Base-by-base conservation (phyloP, 1,140 invertebrate species). In the Thaumatotibia leucotreta region DNA sequence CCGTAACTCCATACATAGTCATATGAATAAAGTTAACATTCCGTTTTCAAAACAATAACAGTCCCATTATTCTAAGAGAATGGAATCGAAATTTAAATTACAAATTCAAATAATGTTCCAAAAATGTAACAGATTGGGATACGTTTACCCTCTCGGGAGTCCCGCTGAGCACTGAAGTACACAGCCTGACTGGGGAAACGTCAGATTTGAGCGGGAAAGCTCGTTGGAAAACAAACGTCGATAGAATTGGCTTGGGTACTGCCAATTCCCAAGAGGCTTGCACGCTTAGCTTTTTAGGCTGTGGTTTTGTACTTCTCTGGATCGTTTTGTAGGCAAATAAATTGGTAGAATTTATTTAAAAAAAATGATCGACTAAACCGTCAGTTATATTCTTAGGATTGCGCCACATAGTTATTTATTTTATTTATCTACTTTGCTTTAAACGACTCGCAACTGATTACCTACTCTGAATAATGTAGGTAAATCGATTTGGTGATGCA, bases 271-370 rank as follows among this genome's bases (percentile, higher is more conserved):
- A 14, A 1, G 2, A 20, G 14, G 63, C n/a, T 29, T 31, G 1
- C 20, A 22, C 24, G 9, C 4, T 27, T 22, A 14, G 14, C 58
- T 67, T 63, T 27, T 66, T 69, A 65, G 8, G 32, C 75, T 77
- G 67, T 77, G 73, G 33, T 61, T 58, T 24, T 17, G 39, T 58
- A 58, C 9, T 31, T 52, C 32, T 64, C 27, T 52, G 29, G 64
- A 39, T 17, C 49, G 67, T 67, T 35, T 33, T 49, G 45, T 39
- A 65, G 65, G 69, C 66, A 70, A 72, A 72, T 72, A 70, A 74
- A 72, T 76, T 74, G 68, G 66, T 63, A 70, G 66, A 61, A 74
- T 74, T 77, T 77, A 72, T n/a, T n/a, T n/a, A 77, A 72, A 70
- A 68, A 74, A 66, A 63, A 74, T 77, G 72, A 70, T 74, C 58